Conservation (phyloP, 2,888 invertebrate species). For the Thereva nobilitata region DNA sequence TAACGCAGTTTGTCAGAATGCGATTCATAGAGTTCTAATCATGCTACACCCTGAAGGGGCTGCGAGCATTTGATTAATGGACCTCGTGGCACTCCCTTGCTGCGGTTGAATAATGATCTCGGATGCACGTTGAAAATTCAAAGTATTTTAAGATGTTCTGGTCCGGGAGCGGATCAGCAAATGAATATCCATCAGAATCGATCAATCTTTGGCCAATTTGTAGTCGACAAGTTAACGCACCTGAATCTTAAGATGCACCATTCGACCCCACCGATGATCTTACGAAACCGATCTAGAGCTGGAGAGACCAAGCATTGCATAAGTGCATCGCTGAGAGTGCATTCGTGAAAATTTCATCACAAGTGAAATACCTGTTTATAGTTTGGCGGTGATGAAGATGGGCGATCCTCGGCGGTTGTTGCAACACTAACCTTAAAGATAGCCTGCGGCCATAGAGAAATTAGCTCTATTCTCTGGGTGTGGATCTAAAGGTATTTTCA, state of each 20-base stretch:
- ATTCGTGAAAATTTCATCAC: conserved; percentile 30
- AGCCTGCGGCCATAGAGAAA: conserved; percentile 24
- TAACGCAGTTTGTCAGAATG: too few relatives aligned
- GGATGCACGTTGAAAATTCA: conserved; percentile 1
- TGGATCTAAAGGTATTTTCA: conserved; percentile 6
- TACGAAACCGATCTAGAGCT: conserved; percentile 32
- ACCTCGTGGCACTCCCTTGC: conserved; percentile 12
- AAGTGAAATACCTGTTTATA: conserved; percentile 5
- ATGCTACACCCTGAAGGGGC: too few relatives aligned
- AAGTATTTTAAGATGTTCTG: too few relatives aligned
- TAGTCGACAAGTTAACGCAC: conserved; percentile 30
- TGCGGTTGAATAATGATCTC: conserved; percentile 5
- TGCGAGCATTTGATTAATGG: conserved; percentile 24
- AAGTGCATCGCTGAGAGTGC: conserved; percentile 12
- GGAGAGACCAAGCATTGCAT: background rate
- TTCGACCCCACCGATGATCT: background rate
- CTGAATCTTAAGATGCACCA: conserved; percentile 23
- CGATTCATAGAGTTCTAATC: too few relatives aligned
- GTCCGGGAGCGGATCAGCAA: background rate
- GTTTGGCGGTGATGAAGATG: conserved; percentile 17
- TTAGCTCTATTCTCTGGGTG: conserved; percentile 30
- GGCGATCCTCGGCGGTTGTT: conserved; percentile 17
- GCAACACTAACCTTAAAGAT: conserved; percentile 20
- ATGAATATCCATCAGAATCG: conserved; percentile 10
- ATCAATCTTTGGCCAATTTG: conserved; percentile 26